Percentiles rank a stretch among this genome's conserved stretches.
Evolutionary conservation across 1,140 invertebrate genomes (phyloP).

Genomic region (Zaprionus lachaisei): DNA sequence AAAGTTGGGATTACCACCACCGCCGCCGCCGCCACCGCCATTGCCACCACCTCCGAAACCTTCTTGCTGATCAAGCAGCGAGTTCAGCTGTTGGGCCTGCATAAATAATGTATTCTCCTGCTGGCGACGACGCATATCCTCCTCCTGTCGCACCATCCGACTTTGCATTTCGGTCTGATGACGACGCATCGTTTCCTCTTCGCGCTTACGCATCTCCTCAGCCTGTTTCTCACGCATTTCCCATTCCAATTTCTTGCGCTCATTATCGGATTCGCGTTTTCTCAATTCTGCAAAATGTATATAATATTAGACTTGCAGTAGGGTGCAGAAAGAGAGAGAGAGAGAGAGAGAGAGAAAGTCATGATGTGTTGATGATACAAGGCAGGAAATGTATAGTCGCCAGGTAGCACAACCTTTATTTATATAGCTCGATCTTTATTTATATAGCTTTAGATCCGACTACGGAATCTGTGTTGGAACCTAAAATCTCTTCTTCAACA

Average conservation of each 20-base stretch:
- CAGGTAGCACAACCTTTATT: background rate
- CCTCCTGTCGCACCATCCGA: constrained; percentile 91
- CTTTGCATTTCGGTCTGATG: constrained; percentile 91
- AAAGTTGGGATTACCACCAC: constrained; percentile 66
- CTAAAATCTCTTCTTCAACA: background rate
- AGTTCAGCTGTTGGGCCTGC: constrained; percentile 88
- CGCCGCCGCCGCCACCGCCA: constrained; percentile 34
- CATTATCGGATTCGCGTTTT: constrained; percentile 93
- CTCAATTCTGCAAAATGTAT: constrained; percentile 88
- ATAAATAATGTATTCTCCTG: constrained; percentile 93
- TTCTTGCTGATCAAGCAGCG: constrained; percentile 87
- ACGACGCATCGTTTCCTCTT: constrained; percentile 89
- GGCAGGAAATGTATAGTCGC: background rate
- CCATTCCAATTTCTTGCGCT: constrained; percentile 94
- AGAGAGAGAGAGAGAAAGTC: background rate
- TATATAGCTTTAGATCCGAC: background rate
- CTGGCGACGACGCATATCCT: constrained; percentile 91
- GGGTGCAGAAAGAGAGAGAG: background rate
- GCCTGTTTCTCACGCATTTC: constrained; percentile 93
- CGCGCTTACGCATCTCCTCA: constrained; percentile 91
- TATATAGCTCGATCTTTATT: background rate
- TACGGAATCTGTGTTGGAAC: background rate
- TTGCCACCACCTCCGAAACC: constrained; percentile 74
- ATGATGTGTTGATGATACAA: background rate
- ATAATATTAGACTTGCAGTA: constrained; percentile 23